Conservation (phyloP, 2,113 vertebrate species). For the Nyctibius bracteatus region DNA sequence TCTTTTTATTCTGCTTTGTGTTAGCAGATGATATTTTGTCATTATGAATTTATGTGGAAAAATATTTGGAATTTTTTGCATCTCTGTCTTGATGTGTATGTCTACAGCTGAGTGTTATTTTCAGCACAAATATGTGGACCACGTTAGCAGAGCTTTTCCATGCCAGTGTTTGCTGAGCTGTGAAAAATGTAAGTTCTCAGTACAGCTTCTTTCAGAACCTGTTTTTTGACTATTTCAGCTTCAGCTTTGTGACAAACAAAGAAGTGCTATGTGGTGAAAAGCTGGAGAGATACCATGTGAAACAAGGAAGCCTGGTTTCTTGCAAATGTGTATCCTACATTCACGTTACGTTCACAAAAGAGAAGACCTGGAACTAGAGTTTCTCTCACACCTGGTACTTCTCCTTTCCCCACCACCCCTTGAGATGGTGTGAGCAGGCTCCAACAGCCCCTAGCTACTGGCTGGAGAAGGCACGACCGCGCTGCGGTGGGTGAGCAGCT, state of each 20-base stretch:
- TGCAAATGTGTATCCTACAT: background rate
- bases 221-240: background rate
- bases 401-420: background rate
- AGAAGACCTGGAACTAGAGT: background rate
- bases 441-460: background rate
- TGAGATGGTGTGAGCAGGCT: background rate
- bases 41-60: background rate
- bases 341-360: background rate
- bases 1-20: background rate
- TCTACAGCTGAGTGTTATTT: conserved; percentile 8
- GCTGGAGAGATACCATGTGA: background rate
- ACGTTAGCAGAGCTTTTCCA: background rate
- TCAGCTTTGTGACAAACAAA: background rate
- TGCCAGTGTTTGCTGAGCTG: conserved; percentile 10
- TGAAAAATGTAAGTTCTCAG: conserved; percentile 22
- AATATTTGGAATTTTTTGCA: conserved; percentile 2
- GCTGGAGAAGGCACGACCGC: background rate
- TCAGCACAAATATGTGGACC: background rate
- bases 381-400: background rate
- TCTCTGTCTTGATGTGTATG: background rate
- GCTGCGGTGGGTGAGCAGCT: background rate
- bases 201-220: background rate
- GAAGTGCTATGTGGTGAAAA: background rate
- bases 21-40: background rate
- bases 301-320: background rate